Evolutionary conservation across 2,113 vertebrate genomes (phyloP).

Genomic region (Hydrolagus affinis): DNA sequence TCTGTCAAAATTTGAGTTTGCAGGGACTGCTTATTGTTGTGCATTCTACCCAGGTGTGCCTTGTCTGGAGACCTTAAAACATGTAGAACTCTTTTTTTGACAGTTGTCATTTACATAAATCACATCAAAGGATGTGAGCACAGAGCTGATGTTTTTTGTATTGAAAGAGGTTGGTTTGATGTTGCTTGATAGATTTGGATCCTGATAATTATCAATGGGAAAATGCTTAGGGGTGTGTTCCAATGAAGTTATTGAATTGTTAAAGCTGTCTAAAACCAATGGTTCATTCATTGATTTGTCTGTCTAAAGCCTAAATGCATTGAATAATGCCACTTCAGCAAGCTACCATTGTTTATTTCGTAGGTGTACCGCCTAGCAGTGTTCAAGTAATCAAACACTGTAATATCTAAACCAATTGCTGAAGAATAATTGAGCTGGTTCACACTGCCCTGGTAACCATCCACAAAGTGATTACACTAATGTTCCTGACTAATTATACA

Average conservation of each 20-base stretch:
- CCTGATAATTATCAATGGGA: constrained; percentile 1
- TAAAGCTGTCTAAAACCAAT: too few relatives aligned
- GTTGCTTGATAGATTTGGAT: constrained; percentile 5
- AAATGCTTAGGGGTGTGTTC: background rate
- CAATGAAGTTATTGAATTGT: background rate
- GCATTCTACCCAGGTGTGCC: background rate
- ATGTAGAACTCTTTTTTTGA: constrained; percentile 14
- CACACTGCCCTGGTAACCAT: background rate
- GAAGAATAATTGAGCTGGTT: background rate
- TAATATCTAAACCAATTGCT: background rate
- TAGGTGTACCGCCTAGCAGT: background rate
- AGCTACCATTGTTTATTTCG: background rate
- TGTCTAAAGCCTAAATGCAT: background rate
- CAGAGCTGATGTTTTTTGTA: background rate
- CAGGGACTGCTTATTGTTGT: background rate
- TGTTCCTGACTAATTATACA: background rate
- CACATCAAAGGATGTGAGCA: background rate
- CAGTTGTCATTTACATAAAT: background rate
- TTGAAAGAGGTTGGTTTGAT: constrained; percentile 5
- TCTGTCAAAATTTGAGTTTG: background rate
- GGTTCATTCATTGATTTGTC: background rate
- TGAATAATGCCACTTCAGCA: background rate
- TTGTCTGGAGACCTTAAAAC: background rate
- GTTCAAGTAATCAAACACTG: background rate
- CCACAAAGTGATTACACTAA: background rate